Evolutionary conservation across 2,113 vertebrate species (phyloP).

Genomic region (Gallinago undulata): DNA sequence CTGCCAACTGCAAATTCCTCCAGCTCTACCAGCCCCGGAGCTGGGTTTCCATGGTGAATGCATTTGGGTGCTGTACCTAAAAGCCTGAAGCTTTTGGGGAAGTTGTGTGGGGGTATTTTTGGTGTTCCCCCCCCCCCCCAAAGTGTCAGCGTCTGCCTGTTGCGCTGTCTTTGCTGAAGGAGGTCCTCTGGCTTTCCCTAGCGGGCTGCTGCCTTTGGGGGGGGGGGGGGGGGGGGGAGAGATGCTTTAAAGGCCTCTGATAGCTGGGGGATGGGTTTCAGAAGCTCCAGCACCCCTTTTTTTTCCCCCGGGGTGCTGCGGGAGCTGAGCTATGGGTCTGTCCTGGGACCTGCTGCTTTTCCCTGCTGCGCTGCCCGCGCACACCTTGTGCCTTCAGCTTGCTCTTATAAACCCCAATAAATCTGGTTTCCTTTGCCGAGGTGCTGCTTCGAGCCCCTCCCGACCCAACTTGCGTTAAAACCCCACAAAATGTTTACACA

Average conservation of each 20-base stretch:
- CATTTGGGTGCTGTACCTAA: background rate
- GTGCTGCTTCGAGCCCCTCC: background rate
- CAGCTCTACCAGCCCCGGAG: background rate
- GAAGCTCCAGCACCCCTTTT: background rate
- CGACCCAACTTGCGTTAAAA: rapidly evolving
- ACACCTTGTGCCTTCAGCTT: background rate
- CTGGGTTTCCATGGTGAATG: slow-evolving; percentile 14
- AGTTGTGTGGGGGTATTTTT: background rate
- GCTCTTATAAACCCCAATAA: rapidly evolving
- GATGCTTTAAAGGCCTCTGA: background rate
- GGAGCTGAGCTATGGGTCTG: background rate
- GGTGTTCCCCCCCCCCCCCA: background rate
- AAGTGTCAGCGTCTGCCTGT: background rate
- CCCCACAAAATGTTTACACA: rapidly evolving
- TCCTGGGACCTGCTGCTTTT: background rate
- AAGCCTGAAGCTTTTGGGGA: background rate
- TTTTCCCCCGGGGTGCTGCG: background rate
- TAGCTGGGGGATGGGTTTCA: background rate
- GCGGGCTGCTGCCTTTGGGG: background rate
- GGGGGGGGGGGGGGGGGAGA: background rate
- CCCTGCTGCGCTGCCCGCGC: rapidly evolving
- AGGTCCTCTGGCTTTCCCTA: background rate
- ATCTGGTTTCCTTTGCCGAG: background rate
- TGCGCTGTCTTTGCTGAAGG: rapidly evolving
- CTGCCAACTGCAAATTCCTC: background rate